phyloP scores from a whole-genome alignment of 2,797 vertebrate species.

The Sarcoramphus papa region DNA sequence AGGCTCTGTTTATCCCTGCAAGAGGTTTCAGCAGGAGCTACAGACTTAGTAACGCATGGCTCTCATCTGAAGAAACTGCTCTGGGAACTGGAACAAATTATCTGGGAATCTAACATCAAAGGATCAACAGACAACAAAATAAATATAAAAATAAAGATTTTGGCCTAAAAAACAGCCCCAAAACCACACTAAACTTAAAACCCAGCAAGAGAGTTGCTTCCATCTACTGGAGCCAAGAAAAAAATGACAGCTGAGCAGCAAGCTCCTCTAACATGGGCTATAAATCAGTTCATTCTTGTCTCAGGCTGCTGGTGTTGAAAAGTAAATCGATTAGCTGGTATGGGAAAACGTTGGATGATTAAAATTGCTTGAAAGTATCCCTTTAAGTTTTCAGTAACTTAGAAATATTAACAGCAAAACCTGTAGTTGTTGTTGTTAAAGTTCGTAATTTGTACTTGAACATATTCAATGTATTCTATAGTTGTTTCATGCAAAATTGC shows the following conservation, averaged over 20 bases:
- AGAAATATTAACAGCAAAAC: not conserved
- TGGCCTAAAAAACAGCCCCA: not conserved
- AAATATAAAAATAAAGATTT: not conserved
- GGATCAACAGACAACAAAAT: not conserved
- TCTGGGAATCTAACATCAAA: constrained; percentile 1
- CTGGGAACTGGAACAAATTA: constrained; percentile 25
- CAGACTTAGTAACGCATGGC: not conserved
- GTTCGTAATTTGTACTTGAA: not conserved
- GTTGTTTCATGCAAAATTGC: not conserved
- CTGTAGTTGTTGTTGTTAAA: not conserved
- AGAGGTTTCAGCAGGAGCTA: not conserved
- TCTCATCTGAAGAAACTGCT: not conserved
- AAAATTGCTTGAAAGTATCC: not conserved
- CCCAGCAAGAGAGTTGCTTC: not conserved
- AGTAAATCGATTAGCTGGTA: not conserved
- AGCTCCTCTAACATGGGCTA: not conserved
- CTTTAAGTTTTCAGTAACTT: not conserved
- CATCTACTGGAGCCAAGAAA: not conserved
- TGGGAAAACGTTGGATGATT: not conserved
- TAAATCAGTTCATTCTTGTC: not conserved
- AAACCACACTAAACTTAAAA: constrained; percentile 12
- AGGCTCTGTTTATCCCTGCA: not conserved
- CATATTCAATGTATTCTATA: not conserved
- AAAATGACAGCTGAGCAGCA: not conserved
- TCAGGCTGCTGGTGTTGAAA: not conserved